Conservation (phyloP, 2,797 vertebrate genomes). For the Phaenicophaeus curvirostris region DNA sequence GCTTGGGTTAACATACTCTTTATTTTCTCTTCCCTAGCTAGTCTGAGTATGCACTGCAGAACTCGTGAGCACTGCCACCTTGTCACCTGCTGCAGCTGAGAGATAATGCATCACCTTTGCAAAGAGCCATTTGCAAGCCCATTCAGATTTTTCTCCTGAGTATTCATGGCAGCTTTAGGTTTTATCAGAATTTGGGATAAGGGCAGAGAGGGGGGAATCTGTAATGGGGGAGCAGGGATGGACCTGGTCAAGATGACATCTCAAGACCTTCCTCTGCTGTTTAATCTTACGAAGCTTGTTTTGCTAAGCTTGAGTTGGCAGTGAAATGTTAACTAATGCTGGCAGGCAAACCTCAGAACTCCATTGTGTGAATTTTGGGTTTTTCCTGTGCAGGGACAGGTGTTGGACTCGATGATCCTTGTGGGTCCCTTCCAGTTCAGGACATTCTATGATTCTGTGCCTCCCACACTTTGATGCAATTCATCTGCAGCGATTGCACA, state of each 20-base stretch:
- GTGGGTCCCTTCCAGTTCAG: no score
- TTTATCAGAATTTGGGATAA: background rate
- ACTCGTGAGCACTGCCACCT: accelerated
- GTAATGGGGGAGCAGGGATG: background rate
- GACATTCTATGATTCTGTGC: background rate
- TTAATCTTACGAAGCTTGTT: background rate
- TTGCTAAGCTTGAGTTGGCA: background rate
- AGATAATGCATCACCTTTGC: background rate
- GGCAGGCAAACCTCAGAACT: background rate
- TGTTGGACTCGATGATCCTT: no score
- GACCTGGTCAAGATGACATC: background rate
- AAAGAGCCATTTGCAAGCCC: background rate
- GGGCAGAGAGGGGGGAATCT: background rate
- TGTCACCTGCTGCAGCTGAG: background rate
- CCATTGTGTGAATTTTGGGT: background rate
- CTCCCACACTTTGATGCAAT: background rate
- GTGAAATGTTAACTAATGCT: background rate
- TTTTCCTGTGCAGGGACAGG: no score
- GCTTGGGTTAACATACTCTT: background rate
- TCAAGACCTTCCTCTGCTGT: background rate
- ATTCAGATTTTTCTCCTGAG: background rate
- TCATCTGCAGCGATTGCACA: background rate
- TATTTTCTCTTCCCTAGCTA: background rate
- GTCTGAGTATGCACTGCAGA: background rate
- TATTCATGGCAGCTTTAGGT: background rate